Conservation (phyloP, 1,140 invertebrate species). For the Papilio glaucus region DNA sequence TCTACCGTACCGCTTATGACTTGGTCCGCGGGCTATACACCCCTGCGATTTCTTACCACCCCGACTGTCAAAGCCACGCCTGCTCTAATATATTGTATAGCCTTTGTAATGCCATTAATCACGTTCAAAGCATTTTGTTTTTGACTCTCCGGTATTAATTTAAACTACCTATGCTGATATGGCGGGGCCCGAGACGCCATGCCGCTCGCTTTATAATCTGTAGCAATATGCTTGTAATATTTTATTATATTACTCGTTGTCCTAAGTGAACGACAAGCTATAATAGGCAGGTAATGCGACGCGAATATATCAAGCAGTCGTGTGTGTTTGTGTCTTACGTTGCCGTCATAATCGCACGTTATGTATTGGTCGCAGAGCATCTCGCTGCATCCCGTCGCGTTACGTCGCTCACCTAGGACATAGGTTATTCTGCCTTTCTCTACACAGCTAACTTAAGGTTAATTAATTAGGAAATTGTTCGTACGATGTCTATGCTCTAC, state of each 20-base stretch:
- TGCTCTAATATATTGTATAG: constrained; percentile 71
- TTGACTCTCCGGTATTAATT: constrained; percentile 57
- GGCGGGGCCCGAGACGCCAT: neutral
- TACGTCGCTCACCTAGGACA: too few relatives aligned
- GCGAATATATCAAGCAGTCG: too few relatives aligned
- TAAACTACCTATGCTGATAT: constrained; percentile 38
- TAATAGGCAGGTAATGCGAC: too few relatives aligned
- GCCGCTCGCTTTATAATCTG: neutral
- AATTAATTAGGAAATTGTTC: too few relatives aligned
- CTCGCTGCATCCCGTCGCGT: too few relatives aligned
- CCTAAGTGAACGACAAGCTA: too few relatives aligned
- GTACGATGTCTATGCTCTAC: too few relatives aligned
- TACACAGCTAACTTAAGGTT: too few relatives aligned
- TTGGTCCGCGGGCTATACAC: constrained; percentile 44
- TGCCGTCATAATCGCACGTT: too few relatives aligned
- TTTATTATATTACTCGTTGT: neutral
- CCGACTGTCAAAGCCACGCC: constrained; percentile 70
- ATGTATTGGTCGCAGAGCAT: too few relatives aligned
- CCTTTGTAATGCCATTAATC: constrained; percentile 78
- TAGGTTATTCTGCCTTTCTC: too few relatives aligned
- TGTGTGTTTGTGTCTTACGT: too few relatives aligned
- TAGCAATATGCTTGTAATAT: neutral
- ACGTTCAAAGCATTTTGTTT: constrained; percentile 70
- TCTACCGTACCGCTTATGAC: constrained; percentile 37
- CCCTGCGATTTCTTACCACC: constrained; percentile 68